Conservation (phyloP, 1,140 invertebrate genomes). For the Aradophagus sp. region DNA sequence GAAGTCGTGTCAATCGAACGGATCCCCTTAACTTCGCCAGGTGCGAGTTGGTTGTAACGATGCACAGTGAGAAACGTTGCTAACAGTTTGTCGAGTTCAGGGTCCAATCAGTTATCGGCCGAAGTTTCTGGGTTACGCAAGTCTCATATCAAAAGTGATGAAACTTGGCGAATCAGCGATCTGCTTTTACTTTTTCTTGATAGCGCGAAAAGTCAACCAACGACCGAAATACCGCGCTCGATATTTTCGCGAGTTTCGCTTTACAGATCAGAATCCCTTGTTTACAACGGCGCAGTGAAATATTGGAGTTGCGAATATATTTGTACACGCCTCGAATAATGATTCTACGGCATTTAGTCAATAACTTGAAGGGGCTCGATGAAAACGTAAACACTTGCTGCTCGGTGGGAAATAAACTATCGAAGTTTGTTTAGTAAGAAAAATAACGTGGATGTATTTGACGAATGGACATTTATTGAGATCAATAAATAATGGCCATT, state of each 20-base stretch:
- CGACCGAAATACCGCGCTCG: slow-evolving; percentile 6
- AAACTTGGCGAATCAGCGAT: slow-evolving; percentile 38
- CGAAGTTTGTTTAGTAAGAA: neutral
- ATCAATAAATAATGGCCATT: too few species aligned
- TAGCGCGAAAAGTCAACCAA: slow-evolving; percentile 22
- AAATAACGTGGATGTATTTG: neutral
- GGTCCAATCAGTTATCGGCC: slow-evolving; percentile 44
- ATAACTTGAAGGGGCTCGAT: slow-evolving; percentile 1
- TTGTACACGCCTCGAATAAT: slow-evolving; percentile 10
- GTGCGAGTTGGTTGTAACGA: slow-evolving; percentile 23
- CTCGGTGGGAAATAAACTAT: neutral
- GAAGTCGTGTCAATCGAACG: slow-evolving; percentile 14
- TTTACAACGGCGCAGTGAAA: slow-evolving; percentile 27
- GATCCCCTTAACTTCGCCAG: slow-evolving; percentile 25
- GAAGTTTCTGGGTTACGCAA: slow-evolving; percentile 38
- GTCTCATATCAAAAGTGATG: slow-evolving; percentile 42
- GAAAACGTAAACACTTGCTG: neutral
- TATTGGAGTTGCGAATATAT: slow-evolving; percentile 16
- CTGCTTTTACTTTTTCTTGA: slow-evolving; percentile 23
- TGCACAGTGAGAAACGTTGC: slow-evolving; percentile 34
- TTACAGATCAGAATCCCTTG: slow-evolving; percentile 21
- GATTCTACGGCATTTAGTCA: slow-evolving; percentile 6
- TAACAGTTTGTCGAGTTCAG: slow-evolving; percentile 23
- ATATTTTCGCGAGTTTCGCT: slow-evolving; percentile 28
- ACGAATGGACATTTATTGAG: too few species aligned